Base-by-base conservation (phyloP, 2,888 invertebrate genomes). In the Cheilosia variabilis region DNA sequence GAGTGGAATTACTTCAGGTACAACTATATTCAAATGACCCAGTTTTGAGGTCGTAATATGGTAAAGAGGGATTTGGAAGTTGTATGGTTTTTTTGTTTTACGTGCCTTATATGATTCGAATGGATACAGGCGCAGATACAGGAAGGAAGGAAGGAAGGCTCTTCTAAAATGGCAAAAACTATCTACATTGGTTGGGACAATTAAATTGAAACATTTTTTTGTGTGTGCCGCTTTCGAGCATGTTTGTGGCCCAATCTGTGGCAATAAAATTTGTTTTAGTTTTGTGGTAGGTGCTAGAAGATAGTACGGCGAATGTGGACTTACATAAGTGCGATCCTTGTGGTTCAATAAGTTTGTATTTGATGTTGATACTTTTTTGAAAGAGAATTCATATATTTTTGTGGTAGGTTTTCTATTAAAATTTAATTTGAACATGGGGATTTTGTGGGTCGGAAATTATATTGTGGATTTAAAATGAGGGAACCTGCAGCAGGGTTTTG, bases 171-270 rank as follows among this genome's bases (percentile, higher is more conserved):
- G 37, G 27, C n/a, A 52, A 17, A 57, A 7, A 50, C 24, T 37
- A 52, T 15, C 45, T 60, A 15, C 58, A 66, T n/a, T 34, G 60
- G 50, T 43, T 53, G 68, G 41, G 52, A 58, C 58, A 76, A 76
- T 68, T 50, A 81, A 81, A 81, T 81, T 81, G 81, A 81, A 73
- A 52, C 10, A 63, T 68, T 62, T 6, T 50, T 50, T 27, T 27
- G 1, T 50, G 19, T 9, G 19, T 45, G 10, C 15, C 50, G 15
- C 50, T 58, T 72, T 62, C 41, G 41, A 62, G 75, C 47, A 52
- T 62, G 76, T 76, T 76, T 76, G 68, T 66, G 76, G 69, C 19
- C 31, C 63, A 76, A 81, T 81, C 81, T 76, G 68, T 68, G 76
- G 81, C 52, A 72, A 19, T 58, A 66, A 58, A 76, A 75, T 58